Evolutionary conservation across 1,140 invertebrate genomes (phyloP).

Genomic region (Conus ventricosus): DNA sequence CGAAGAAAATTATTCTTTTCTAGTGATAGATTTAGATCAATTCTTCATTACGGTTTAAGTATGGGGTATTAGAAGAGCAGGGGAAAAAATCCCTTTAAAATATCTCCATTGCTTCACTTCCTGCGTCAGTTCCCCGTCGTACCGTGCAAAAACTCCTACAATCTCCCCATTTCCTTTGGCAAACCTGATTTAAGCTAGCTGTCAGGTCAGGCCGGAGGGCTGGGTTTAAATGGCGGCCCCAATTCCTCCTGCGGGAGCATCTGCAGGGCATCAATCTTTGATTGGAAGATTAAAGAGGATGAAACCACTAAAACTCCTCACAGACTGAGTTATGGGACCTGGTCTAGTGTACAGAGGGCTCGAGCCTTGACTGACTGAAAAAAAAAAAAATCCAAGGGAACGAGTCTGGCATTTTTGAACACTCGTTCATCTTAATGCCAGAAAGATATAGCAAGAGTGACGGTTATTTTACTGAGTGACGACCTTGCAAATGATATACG

Average conservation of each 20-base stretch:
- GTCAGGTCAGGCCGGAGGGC: not conserved
- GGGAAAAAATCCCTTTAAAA: too few species aligned
- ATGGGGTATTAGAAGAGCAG: too few species aligned
- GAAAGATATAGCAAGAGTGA: not conserved
- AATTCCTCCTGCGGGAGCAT: not conserved
- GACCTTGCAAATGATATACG: too few species aligned
- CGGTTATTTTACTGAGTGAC: not conserved
- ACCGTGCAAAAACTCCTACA: too few species aligned
- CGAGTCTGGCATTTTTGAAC: not conserved
- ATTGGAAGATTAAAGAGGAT: constrained; percentile 4
- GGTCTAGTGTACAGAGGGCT: not conserved
- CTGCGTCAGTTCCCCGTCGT: too few species aligned
- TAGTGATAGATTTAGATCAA: too few species aligned
- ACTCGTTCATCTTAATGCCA: not conserved
- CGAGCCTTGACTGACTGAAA: not conserved
- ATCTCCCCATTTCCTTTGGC: not conserved
- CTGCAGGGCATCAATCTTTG: not conserved
- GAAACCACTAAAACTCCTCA: not conserved
- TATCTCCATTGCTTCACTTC: too few species aligned
- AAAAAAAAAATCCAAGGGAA: not conserved
- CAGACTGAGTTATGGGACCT: not conserved
- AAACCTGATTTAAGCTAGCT: not conserved
- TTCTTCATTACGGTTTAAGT: too few species aligned
- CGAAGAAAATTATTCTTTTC: too few species aligned
- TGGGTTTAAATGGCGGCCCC: not conserved